phyloP scores from a whole-genome alignment of 2,888 invertebrate genomes.

The Dasysyrphus tricinctus region DNA sequence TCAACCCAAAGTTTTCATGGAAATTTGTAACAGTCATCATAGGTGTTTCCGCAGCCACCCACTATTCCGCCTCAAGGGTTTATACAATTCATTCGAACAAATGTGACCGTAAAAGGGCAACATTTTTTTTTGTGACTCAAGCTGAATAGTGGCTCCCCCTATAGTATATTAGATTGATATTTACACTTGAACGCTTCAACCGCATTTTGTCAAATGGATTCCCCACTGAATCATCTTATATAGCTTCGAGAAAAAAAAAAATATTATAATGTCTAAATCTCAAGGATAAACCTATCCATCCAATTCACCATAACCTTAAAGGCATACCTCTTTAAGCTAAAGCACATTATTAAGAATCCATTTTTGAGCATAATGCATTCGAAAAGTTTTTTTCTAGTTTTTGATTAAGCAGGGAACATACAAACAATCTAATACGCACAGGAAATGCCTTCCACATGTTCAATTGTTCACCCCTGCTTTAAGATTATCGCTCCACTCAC shows the following conservation, averaged over 20 bases:
- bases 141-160: constrained; percentile 2
- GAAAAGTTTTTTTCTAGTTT: constrained; percentile 4
- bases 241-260: constrained; percentile 36
- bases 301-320: constrained; percentile 15
- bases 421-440: constrained; percentile 4
- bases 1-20: neutral
- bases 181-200: constrained; percentile 38
- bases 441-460: constrained; percentile 28
- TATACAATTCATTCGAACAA: constrained; percentile 34
- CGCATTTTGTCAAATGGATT: constrained; percentile 33
- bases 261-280: constrained; percentile 11
- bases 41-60: constrained; percentile 26
- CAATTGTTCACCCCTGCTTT: constrained; percentile 24
- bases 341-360: constrained; percentile 66
- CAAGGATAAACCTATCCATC: neutral
- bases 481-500: constrained; percentile 50
- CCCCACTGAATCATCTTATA: constrained; percentile 25
- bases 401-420: neutral
- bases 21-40: neutral
- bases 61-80: constrained; percentile 29
- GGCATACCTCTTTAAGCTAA: constrained; percentile 41
- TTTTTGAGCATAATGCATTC: constrained; percentile 50
- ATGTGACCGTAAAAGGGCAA: constrained; percentile 35
- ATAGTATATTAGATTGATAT: constrained; percentile 7
- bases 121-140: constrained; percentile 16